Base-by-base conservation (phyloP, 2,888 invertebrate species). In the Galeruca laticollis region DNA sequence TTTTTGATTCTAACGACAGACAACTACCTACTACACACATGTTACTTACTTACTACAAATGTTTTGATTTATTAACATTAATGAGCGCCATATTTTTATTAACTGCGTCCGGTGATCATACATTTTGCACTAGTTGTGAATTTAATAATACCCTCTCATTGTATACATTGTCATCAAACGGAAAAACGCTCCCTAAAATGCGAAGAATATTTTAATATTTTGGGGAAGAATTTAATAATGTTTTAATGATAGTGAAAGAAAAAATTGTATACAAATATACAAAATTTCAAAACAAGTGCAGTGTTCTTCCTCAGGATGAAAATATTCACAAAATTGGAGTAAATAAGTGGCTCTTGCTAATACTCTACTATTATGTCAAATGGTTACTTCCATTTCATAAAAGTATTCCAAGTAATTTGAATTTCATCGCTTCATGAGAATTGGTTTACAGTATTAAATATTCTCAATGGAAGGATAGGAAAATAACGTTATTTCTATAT, bases 51-150 rank as follows among this genome's bases (percentile, higher is more conserved):
- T n/a, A 21, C n/a, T n/a, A 52, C 52, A 21, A 26, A 26, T 26
- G 52, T 31, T 52, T 26, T 52, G 52, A 52, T 52, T 52, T 26
- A 31, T 52, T n/a, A 2, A 26, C 13, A 3, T 15, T 31, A n/a
- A 52, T 52, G 11, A 21, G 6, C 11, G 6, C 21, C 13, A 31
- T 52, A 13, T 21, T 52, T 52, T 47, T 47, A 47, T 47, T 47
- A 47, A 47, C 43, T 15, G 43, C 43, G 43, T 47, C 43, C 43
- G 43, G 18, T 8, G 8, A 2, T 47, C 8, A 47, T n/a, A 47
- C 18, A n/a, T 47, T 47, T 15, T 47, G 43, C 43, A 47, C 43
- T 47, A 15, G 43, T 47, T 15, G n/a, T 47, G 43, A 47, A 47
- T 47, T 47, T 47, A 15, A 15, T 47, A 47, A 47, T 47, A 43